Evolutionary conservation across 2,888 invertebrate genomes (phyloP).

Genomic region (Cantharis rustica): DNA sequence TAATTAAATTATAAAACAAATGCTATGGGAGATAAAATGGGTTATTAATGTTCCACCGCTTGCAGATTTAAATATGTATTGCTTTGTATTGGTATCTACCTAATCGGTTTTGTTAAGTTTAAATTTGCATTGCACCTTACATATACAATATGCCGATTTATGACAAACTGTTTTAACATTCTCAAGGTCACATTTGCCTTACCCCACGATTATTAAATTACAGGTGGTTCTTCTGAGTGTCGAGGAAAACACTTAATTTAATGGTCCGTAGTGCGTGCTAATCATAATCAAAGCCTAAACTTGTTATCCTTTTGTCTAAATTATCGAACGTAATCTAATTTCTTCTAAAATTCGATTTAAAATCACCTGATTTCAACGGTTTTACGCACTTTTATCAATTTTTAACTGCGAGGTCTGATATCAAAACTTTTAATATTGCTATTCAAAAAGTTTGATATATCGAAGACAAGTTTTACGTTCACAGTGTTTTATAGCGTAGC

Average conservation of each 20-base stretch:
- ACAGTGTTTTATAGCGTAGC: neutral
- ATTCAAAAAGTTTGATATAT: neutral
- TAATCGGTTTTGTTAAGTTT: neutral
- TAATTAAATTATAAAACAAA: neutral
- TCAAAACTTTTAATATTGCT: neutral
- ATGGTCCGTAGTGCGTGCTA: constrained; percentile 20
- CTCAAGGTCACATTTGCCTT: constrained; percentile 7
- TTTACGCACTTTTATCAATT: neutral
- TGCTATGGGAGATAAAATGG: neutral
- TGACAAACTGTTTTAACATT: neutral
- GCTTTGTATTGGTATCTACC: neutral
- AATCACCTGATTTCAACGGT: neutral
- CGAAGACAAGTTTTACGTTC: neutral
- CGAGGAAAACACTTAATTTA: constrained; percentile 21
- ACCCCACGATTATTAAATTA: constrained; percentile 10
- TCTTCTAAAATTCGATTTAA: neutral
- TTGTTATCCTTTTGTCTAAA: constrained; percentile 13
- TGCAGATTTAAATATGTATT: neutral
- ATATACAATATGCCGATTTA: neutral
- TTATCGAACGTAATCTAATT: constrained; percentile 12
- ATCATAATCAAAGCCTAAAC: constrained; percentile 15
- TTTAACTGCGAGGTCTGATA: neutral
- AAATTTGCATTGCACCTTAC: neutral
- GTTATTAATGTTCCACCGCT: neutral
- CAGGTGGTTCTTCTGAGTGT: neutral